Evolutionary conservation across 2,888 invertebrate genomes (phyloP).

Genomic region (Cyaniris semiargus): DNA sequence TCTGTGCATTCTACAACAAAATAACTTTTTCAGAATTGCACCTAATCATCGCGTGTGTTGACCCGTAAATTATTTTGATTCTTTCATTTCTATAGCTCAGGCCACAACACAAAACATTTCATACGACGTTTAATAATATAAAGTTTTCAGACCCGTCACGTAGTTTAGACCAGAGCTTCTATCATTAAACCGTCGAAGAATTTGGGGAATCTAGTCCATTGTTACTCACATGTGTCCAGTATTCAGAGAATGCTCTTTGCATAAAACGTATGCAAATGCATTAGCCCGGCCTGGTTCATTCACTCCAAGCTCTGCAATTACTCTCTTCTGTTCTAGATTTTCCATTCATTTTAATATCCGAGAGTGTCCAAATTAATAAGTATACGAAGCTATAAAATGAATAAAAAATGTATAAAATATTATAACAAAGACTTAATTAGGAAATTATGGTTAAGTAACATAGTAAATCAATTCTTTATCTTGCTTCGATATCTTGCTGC

Average conservation of each 20-base stretch:
- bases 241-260: conserved; percentile 1
- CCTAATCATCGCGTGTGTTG: too few relatives aligned
- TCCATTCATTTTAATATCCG: neutral
- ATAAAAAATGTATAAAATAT: neutral
- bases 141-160: too few relatives aligned
- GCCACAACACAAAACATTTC: too few relatives aligned
- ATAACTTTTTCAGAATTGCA: too few relatives aligned
- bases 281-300: neutral
- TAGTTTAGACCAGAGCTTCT: too few relatives aligned
- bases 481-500: too few relatives aligned
- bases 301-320: neutral
- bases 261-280: conserved; percentile 24
- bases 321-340: conserved; percentile 4
- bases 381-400: neutral
- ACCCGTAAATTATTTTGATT: too few relatives aligned
- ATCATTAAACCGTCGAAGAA: neutral
- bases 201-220: neutral
- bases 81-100: too few relatives aligned
- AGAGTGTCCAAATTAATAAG: neutral
- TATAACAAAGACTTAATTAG: too few relatives aligned
- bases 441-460: neutral
- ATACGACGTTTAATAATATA: too few relatives aligned
- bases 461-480: too few relatives aligned
- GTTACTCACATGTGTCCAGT: neutral
- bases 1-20: too few relatives aligned